phyloP scores from a whole-genome alignment of 1,140 invertebrate genomes.

The Psix sp. region DNA sequence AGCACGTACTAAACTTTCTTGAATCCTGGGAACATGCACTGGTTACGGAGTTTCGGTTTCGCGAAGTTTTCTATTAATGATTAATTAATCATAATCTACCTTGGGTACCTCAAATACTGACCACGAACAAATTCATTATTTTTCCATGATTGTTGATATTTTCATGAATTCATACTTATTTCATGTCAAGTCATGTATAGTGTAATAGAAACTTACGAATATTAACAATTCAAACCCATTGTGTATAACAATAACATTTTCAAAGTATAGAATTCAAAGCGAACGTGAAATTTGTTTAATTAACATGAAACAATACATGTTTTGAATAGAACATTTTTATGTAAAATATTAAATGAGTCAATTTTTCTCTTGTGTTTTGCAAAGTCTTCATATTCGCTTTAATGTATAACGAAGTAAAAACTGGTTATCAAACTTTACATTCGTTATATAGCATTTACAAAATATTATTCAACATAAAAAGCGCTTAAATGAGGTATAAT shows the following conservation, averaged over 20 bases:
- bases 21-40: slow-evolving; percentile 52
- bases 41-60: slow-evolving; percentile 44
- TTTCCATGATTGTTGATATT: slow-evolving; percentile 49
- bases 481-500: too few species aligned
- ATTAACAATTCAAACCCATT: slow-evolving; percentile 26
- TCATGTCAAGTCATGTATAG: slow-evolving; percentile 29
- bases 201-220: slow-evolving; percentile 28
- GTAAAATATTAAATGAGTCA: slow-evolving; percentile 1
- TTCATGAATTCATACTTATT: slow-evolving; percentile 53
- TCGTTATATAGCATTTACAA: too few species aligned
- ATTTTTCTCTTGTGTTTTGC: not conserved
- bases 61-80: slow-evolving; percentile 55
- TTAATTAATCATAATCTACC: slow-evolving; percentile 49
- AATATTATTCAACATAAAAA: too few species aligned
- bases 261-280: not conserved
- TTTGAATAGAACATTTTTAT: slow-evolving; percentile 5
- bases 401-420: too few species aligned
- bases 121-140: slow-evolving; percentile 50
- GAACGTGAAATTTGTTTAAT: slow-evolving; percentile 32
- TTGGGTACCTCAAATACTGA: slow-evolving; percentile 45
- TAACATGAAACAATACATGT: slow-evolving; percentile 16
- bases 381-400: too few species aligned
- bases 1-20: slow-evolving; percentile 59
- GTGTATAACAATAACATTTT: slow-evolving; percentile 12
- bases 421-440: too few species aligned